Base-by-base conservation (phyloP, 2,797 vertebrate species). In the Fistularia commersonii region DNA sequence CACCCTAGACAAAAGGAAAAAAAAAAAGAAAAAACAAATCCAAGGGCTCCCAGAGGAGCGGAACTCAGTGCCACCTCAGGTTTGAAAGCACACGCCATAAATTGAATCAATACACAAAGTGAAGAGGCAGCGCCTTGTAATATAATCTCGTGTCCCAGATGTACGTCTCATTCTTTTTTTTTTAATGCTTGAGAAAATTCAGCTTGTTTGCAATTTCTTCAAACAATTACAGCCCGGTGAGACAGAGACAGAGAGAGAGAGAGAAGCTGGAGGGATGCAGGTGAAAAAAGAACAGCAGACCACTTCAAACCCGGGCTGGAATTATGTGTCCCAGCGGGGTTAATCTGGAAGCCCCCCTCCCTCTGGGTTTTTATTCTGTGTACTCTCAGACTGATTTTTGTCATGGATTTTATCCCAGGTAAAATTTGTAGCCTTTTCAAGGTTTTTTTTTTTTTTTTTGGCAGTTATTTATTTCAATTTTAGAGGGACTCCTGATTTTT, bases 201-300 rank as follows among this genome's bases (percentile, higher is more conserved):
- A n/a, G n/a, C 76, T 69, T 64, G 55, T 75, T 79, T 71, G 55
- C 47, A 32, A 7, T 33, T 37, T 32, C 52, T 34, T n/a, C 39
- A 60, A 59, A 61, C 40, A 51, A 58, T 65, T 40, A 54, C 31
- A 43, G 11, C 32, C 44, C 31, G 34, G 1, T 32, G 13, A 39
- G 9, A 31, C 46, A 39, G 44, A 32, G 14, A 14, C 4, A 32
- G 15, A 39, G 9, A 32, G 48, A 35, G 44, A 37, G 31, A 14
- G 11, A 23, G 6, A 45, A 34, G 42, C 36, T 45, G 42, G 48
- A 12, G 55, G 54, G n/a, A 60, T 41, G 45, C 9, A 10, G 32
- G 50, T 34, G n/a, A n/a, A n/a, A n/a, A n/a, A n/a, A n/a, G n/a
- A n/a, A n/a, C n/a, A n/a, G n/a, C n/a, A n/a, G n/a, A n/a, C n/a